A percentile compares a stretch with the other conserved stretches of the same genome.
These are phyloP conservation scores for Congeria kusceri DNA, from an alignment of 2,888 invertebrate genomes.

Conservation along the genomic window DNA sequence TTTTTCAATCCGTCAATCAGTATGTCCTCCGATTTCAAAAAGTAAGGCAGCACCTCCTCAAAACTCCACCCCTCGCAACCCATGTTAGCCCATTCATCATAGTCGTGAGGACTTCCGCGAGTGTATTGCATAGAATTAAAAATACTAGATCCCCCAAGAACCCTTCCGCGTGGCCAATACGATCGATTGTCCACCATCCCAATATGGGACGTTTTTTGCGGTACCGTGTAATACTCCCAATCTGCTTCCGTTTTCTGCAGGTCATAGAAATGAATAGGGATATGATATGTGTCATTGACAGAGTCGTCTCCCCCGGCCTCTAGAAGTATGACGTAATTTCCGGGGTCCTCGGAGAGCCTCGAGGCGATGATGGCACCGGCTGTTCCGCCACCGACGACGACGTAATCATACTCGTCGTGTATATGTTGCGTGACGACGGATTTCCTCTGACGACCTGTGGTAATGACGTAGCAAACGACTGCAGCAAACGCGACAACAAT, in stretches of 20 bases:
- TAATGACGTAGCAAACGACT: too few species aligned
- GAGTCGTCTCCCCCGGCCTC: slow-evolving; percentile 59
- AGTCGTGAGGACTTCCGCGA: slow-evolving; percentile 53
- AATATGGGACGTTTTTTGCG: slow-evolving; percentile 41
- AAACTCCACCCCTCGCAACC: slow-evolving; percentile 55
- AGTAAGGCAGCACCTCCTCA: slow-evolving; percentile 58
- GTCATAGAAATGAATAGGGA: slow-evolving; percentile 38
- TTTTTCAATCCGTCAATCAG: slow-evolving; percentile 41
- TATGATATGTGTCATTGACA: slow-evolving; percentile 44
- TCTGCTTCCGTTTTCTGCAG: slow-evolving; percentile 51
- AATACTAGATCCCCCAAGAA: slow-evolving; percentile 59
- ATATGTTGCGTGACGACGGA: slow-evolving; percentile 45
- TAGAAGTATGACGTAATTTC: slow-evolving; percentile 37
- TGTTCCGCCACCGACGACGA: slow-evolving; percentile 48
- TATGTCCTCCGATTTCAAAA: slow-evolving; percentile 59
- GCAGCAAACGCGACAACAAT: too few species aligned
- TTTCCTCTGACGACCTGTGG: too few species aligned
- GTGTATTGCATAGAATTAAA: slow-evolving; percentile 56
- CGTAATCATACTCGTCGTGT: slow-evolving; percentile 50
- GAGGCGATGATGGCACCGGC: slow-evolving; percentile 55
- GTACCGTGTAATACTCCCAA: slow-evolving; percentile 59
- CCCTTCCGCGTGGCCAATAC: slow-evolving; percentile 55
- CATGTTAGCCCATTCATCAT: slow-evolving; percentile 50
- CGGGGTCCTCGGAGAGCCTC: slow-evolving; percentile 51
- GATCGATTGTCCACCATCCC: slow-evolving; percentile 41